phyloP scores from a whole-genome alignment of 2,797 vertebrate genomes.

The Squalus acanthias region DNA sequence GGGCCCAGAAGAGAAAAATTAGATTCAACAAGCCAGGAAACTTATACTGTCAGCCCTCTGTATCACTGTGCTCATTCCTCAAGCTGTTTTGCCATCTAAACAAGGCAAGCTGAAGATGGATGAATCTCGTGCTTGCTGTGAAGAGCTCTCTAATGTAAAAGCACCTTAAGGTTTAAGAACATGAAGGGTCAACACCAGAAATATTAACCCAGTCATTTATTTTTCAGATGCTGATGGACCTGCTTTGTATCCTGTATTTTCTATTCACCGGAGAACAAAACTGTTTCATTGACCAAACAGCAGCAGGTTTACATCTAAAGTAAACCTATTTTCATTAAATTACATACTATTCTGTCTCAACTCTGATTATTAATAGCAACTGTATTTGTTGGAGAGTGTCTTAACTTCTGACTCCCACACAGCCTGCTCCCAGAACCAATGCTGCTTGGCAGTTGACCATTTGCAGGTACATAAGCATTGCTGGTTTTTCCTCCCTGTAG shows the following conservation, averaged over 20 bases:
- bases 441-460: background rate
- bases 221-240: too few species aligned
- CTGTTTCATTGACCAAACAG: too few species aligned
- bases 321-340: background rate
- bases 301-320: background rate
- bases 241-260: too few species aligned
- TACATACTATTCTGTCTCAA: background rate
- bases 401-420: background rate
- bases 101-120: too few species aligned
- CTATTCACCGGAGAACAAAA: too few species aligned
- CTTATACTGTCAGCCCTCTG: background rate
- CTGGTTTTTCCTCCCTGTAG: background rate
- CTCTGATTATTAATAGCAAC: background rate
- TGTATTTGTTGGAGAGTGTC: background rate
- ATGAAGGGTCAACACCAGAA: background rate
- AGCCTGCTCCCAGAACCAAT: background rate
- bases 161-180: background rate
- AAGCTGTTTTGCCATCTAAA: background rate
- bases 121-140: background rate
- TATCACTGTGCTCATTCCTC: background rate
- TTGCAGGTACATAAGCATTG: background rate
- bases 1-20: background rate
- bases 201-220: background rate
- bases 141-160: background rate
- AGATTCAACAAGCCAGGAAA: background rate